Evolutionary conservation across 2,113 vertebrate genomes (phyloP).

Genomic region (Leptosomus discolor): DNA sequence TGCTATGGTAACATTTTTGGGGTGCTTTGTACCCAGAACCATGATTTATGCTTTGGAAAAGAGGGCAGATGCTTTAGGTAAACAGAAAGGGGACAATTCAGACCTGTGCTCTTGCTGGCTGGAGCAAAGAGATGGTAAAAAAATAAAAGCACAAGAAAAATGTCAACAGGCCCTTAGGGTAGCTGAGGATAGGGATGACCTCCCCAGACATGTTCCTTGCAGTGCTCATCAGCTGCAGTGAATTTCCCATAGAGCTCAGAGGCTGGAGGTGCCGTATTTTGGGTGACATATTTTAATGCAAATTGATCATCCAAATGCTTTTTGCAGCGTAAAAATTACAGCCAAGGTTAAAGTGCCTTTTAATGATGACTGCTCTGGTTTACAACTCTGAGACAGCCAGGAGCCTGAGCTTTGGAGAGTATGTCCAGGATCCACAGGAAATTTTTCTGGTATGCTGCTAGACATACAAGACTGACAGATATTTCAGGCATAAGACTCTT

Average conservation of each 20-base stretch:
- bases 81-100: not conserved
- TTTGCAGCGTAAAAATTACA: conserved; percentile 23
- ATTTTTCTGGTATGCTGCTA: not conserved
- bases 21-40: not conserved
- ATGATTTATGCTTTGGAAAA: not conserved
- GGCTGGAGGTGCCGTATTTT: not conserved
- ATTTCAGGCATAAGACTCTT: not conserved
- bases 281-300: conserved; percentile 22
- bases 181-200: not conserved
- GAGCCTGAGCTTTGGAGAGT: not conserved
- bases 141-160: not conserved
- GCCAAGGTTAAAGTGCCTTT: conserved; percentile 35
- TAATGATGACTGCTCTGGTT: conserved; percentile 12
- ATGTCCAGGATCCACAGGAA: not conserved
- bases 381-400: conserved; percentile 1
- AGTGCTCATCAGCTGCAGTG: not conserved
- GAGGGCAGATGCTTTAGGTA: not conserved
- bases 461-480: not conserved
- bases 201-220: not conserved
- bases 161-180: not conserved
- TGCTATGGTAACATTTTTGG: not conserved
- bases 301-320: not conserved
- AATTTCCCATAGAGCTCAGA: not conserved
- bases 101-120: not conserved
- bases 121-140: not conserved